These are phyloP conservation scores for Arctocebus calabarensis DNA, from an alignment of 2,797 vertebrate species.

Conservation along the genomic window DNA sequence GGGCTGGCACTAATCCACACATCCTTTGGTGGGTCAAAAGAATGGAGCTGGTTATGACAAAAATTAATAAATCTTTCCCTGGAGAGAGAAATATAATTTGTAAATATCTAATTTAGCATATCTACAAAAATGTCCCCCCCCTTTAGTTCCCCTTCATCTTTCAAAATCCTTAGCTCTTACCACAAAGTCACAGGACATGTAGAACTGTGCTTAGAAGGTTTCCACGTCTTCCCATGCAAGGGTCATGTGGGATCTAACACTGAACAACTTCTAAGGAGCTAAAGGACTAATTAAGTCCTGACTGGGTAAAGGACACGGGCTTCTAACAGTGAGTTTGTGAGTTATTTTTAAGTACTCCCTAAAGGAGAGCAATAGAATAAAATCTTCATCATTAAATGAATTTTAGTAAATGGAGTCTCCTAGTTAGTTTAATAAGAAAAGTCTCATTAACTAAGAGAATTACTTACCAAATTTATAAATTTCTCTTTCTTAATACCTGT, in stretches of 20 bases:
- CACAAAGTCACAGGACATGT: background rate
- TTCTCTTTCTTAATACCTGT: slow-evolving; percentile 6
- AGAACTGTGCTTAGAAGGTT: background rate
- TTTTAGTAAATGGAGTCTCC: slow-evolving; percentile 68
- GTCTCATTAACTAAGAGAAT: slow-evolving; percentile 38
- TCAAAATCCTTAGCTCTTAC: background rate
- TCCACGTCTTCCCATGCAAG: background rate
- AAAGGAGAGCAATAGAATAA: slow-evolving; percentile 73
- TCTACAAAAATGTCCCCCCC: background rate
- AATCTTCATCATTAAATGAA: slow-evolving; percentile 74
- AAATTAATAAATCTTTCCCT: slow-evolving; percentile 24
- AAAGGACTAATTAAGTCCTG: slow-evolving; percentile 76
- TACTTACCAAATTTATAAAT: background rate
- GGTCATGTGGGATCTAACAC: slow-evolving; percentile 56
- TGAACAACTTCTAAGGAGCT: slow-evolving; percentile 21
- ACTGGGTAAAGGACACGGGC: slow-evolving; percentile 51
- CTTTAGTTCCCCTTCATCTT: background rate
- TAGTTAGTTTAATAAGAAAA: slow-evolving; percentile 49
- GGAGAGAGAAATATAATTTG: background rate
- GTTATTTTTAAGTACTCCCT: slow-evolving; percentile 76
- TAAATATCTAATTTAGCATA: slow-evolving; percentile 32
- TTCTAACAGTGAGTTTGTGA: slow-evolving; percentile 59
- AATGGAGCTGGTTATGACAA: background rate
- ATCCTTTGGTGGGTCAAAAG: background rate
- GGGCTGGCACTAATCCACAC: background rate